Base-by-base conservation (phyloP, 2,113 vertebrate species). In the Arothron firmamentum region DNA sequence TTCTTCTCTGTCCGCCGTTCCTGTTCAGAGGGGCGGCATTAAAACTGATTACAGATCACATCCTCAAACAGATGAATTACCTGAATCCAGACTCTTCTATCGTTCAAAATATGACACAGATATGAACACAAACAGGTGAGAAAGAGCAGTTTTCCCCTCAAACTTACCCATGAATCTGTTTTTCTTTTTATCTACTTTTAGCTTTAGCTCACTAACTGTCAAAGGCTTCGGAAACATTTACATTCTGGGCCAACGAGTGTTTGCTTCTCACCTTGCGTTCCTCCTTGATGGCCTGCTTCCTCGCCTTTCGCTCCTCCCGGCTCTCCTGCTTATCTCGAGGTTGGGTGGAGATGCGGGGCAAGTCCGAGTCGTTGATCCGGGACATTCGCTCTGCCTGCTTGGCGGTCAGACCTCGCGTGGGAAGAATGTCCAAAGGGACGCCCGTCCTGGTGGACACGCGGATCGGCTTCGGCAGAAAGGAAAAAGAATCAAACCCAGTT, bases 1-100 rank as follows among this genome's bases (percentile, higher is more conserved):
- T 96, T 97, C 90, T 98, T 99, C 84, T 99, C 96, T 23, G 76
- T 59, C 60, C 95, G 89, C 57, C 96, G 87, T 56, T 98, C 96
- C 97, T 99, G 70, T 15, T 56, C 2, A 58, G 41, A 58, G 6
- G 64, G 2, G 19, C 41, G 14, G 41, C 11, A 4, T 43, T 43
- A 49, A 10, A 49, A 46, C 14, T 43, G 21, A 31, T 6, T 31
- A 31, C 45, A 46, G 45, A n/a, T n/a, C 2, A 46, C 45, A 46
- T n/a, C 17, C 3, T 46, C 34, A 38, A 38, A 38, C 3, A 38
- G 34, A 38, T 12, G 2, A 9, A 9, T 1, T 34, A 34, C 1
- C 11, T 38, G 34, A 38, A 11, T 38, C 34, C 8, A 10, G 34
- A 38, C 34, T 38, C 10, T 38, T 38, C 34, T 31, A 38, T 38